Conservation (phyloP, 2,797 vertebrate species). For the Pangasius sanitwongsei region DNA sequence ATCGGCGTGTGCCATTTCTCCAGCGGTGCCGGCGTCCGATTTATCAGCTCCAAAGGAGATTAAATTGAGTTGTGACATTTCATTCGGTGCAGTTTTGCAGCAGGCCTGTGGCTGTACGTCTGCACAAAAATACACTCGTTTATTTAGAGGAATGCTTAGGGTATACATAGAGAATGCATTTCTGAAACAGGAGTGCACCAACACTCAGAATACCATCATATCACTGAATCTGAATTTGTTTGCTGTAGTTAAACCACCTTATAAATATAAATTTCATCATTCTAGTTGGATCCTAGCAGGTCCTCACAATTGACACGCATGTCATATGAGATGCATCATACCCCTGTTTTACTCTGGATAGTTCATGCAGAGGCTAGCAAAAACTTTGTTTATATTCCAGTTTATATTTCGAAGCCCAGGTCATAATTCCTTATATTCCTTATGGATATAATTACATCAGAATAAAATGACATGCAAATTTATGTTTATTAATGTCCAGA, state of each 20-base stretch:
- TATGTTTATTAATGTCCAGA: constrained; percentile 21
- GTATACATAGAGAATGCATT: neutral
- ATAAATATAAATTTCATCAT: neutral
- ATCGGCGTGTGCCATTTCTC: constrained; percentile 52
- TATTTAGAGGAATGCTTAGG: neutral
- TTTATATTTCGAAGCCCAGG: neutral
- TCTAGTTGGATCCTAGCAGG: neutral
- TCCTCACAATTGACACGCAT: constrained; percentile 22
- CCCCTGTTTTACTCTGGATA: neutral
- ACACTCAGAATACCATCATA: neutral
- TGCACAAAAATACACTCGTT: neutral
- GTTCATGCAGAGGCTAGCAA: neutral
- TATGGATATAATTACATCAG: neutral
- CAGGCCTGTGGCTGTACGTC: constrained; percentile 31
- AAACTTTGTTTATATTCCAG: neutral
- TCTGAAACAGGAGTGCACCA: neutral
- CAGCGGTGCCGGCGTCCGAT: constrained; percentile 57
- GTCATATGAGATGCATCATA: constrained; percentile 26
- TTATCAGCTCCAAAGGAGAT: constrained; percentile 58
- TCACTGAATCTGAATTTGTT: constrained; percentile 5
- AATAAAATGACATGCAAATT: constrained; percentile 7
- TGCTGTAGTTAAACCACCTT: neutral
- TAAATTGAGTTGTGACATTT: constrained; percentile 64
- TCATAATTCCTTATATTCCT: neutral
- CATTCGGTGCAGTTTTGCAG: constrained; percentile 41